These are phyloP conservation scores for Acanthiza pusilla DNA, from an alignment of 2,797 vertebrate species.

Conservation along the genomic window DNA sequence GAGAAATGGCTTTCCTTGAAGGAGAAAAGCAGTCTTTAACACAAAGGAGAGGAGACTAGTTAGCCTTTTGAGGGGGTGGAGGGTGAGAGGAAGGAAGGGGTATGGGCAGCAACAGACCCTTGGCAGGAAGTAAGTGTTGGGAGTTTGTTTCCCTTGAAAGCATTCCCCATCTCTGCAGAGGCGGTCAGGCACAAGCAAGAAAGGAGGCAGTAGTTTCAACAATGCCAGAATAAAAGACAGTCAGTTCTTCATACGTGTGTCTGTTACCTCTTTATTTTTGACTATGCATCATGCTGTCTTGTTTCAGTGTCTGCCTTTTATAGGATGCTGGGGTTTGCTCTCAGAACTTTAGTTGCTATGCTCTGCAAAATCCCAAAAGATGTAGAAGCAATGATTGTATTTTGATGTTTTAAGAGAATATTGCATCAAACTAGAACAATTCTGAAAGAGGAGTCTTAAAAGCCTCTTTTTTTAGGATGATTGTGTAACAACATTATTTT, in stretches of 20 bases:
- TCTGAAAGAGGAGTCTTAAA: neutral
- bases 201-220: neutral
- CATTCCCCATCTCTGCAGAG: neutral
- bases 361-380: neutral
- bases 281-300: neutral
- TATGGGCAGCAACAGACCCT: neutral
- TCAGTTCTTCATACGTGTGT: neutral
- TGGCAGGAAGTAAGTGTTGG: neutral
- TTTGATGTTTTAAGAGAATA: neutral
- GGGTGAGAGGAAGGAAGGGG: neutral
- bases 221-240: neutral
- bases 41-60: neutral
- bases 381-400: neutral
- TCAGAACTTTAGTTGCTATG: neutral
- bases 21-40: neutral
- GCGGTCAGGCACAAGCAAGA: neutral
- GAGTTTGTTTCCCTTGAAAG: neutral
- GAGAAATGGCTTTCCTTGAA: neutral
- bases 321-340: neutral
- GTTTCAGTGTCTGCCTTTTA: neutral
- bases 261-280: neutral
- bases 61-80: neutral
- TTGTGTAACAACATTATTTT: neutral
- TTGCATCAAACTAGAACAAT: neutral
- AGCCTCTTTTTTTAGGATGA: neutral